Base-by-base conservation (phyloP, 2,888 invertebrate species). In the Fissipunctia ypsillon region DNA sequence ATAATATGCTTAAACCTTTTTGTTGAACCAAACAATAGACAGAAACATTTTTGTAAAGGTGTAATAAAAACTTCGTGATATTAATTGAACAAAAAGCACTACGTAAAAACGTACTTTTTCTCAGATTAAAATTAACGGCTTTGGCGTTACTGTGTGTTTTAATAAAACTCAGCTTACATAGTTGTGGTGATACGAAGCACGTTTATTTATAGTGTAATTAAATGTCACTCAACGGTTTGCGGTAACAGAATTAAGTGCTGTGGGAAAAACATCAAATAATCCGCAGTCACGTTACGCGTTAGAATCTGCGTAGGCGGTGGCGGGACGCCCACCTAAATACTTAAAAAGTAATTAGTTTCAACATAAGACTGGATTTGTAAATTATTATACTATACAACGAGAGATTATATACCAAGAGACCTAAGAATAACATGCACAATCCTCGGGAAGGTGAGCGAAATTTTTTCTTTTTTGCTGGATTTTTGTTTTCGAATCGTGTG, bases 151-250 rank as follows among this genome's bases (percentile, higher is more conserved):
- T 35, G 57, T 31, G 28, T 45, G 31, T 69, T 70, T 45, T 68
- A 68, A 60, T 68, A 41, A 60, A 77, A 61, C 64, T 50, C 22
- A 9, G 48, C 16, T 22, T 41, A 57, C 72, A 35, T 45, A 43
- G 31, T 67, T 56, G 25, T 50, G 43, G 59, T 43, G 57, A 63
- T 31, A 41, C 38, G 45, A 60, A 45, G 0, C 41, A 60, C n/a
- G 64, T 81, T 84, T 64, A 80, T 73, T 80, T 64, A 67, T 67
- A 80, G n/a, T 61, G 59, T 81, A 84, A 84, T 84, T 84, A 74
- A 84, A 81, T 84, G 75, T 74, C 81, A 84, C 60, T 84, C 63
- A 65, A 61, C 35, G 25, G 56, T 69, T 56, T 52, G 69, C 31
- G 63, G 56, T 67, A 63, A 59, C 52, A 41, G 3, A 63, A 72